These are phyloP conservation scores for Notechis scutatus DNA, from an alignment of 2,113 vertebrate genomes.

Conservation along the genomic window DNA sequence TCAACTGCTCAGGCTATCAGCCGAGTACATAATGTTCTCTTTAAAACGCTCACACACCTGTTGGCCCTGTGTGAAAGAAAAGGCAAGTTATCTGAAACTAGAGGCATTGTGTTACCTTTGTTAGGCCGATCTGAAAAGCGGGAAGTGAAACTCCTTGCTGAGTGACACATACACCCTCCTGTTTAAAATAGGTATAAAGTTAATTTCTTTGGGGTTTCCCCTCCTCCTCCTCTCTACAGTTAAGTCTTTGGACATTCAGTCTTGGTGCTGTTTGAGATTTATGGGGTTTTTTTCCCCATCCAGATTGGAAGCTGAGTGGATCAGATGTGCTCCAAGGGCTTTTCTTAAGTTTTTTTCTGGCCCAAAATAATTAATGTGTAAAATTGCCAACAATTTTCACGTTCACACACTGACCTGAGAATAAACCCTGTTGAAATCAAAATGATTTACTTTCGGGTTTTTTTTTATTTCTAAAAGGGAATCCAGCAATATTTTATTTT, in stretches of 20 bases:
- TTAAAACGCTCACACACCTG: conserved; percentile 64
- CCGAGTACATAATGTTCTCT: conserved; percentile 37
- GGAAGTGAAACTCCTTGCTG: neutral
- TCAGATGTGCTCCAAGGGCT: neutral
- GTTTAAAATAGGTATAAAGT: neutral
- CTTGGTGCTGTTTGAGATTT: too few relatives aligned
- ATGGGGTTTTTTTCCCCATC: too few relatives aligned
- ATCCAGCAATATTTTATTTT: neutral
- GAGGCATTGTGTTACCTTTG: conserved; percentile 41
- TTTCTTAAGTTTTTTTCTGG: neutral
- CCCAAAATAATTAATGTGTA: neutral
- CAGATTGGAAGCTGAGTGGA: neutral
- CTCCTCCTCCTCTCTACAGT: too few relatives aligned
- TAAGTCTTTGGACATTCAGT: neutral
- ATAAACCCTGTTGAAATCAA: neutral
- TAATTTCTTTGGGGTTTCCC: neutral
- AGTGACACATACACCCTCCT: neutral
- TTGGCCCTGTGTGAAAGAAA: conserved; percentile 39
- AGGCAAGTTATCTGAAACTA: neutral
- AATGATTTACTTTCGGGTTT: neutral
- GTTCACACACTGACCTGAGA: neutral
- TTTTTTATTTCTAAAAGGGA: neutral
- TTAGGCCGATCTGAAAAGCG: conserved; percentile 24
- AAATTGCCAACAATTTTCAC: neutral
- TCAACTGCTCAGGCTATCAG: conserved; percentile 52